Percentiles rank a stretch among this genome's conserved stretches.
Evolutionary conservation across 2,888 invertebrate species (phyloP).

Genomic region (Thysanoteuthis rhombus): DNA sequence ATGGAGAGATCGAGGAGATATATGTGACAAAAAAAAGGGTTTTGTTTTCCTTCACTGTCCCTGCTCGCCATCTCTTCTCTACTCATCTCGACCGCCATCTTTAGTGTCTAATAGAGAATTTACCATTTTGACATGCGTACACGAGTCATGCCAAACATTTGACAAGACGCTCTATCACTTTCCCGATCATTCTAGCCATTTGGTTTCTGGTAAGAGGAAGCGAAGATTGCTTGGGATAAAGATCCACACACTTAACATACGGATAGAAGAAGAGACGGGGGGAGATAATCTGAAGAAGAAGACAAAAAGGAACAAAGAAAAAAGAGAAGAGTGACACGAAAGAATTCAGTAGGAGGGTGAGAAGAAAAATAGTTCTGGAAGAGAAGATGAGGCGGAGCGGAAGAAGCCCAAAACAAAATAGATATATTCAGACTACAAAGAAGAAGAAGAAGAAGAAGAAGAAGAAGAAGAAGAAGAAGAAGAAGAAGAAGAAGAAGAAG

Average conservation of each 20-base stretch:
- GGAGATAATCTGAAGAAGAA: background rate
- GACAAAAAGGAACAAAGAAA: background rate
- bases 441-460: background rate
- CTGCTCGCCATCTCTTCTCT: background rate
- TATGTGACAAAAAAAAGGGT: background rate
- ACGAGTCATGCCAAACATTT: background rate
- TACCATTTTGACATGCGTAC: background rate
- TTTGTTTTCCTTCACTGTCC: background rate
- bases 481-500: background rate
- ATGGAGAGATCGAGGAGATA: background rate
- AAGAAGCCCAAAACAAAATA: background rate
- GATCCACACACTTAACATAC: background rate
- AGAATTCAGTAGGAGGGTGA: background rate
- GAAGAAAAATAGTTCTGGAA: background rate
- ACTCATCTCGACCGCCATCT: background rate
- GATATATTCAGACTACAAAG: background rate
- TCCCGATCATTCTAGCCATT: background rate
- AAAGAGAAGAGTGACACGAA: background rate
- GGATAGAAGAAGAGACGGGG: background rate
- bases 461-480: background rate
- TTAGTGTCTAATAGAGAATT: background rate
- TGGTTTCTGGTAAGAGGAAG: background rate
- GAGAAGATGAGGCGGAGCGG: background rate
- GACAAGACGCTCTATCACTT: background rate
- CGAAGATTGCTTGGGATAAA: background rate